These are phyloP conservation scores for Liodrosophila aerea DNA, from an alignment of 2,888 invertebrate genomes.

Conservation along the genomic window DNA sequence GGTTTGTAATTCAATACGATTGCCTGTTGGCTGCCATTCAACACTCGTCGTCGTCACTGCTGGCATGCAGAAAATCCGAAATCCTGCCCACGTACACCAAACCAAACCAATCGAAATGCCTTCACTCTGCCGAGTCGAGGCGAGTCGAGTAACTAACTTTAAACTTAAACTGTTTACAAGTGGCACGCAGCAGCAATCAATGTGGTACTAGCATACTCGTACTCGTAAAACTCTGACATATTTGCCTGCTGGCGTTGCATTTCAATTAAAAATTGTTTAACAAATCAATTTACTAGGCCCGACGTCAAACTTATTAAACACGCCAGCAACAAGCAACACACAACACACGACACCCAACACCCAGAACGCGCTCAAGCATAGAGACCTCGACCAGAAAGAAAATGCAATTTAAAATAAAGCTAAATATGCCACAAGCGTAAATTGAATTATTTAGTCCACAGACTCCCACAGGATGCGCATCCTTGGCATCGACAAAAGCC, in stretches of 20 bases:
- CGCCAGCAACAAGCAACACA: slow-evolving; percentile 17
- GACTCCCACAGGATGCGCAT: slow-evolving; percentile 60
- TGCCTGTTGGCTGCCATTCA: slow-evolving; percentile 64
- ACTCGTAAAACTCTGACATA: slow-evolving; percentile 59
- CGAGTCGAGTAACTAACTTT: slow-evolving; percentile 49
- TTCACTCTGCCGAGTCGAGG: no score
- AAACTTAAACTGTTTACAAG: slow-evolving; percentile 53
- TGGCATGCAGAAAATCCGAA: slow-evolving; percentile 36
- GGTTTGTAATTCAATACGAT: slow-evolving; percentile 61
- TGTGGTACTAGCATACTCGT: no score
- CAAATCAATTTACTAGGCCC: slow-evolving; percentile 63
- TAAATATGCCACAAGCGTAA: slow-evolving; percentile 55
- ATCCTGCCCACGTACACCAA: slow-evolving; percentile 49
- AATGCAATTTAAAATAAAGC: slow-evolving; percentile 59
- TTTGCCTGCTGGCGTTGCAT: slow-evolving; percentile 51
- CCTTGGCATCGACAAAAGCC: slow-evolving; percentile 33
- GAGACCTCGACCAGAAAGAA: slow-evolving; percentile 24
- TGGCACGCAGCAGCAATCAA: slow-evolving; percentile 49
- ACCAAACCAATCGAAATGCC: slow-evolving; percentile 67
- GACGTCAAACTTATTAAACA: slow-evolving; percentile 53
- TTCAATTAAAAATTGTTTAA: slow-evolving; percentile 74
- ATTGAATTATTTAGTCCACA: slow-evolving; percentile 60
- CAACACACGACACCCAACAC: slow-evolving; percentile 12
- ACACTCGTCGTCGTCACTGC: slow-evolving; percentile 33
- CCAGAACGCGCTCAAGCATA: not conserved